Conservation (phyloP, 2,888 invertebrate species). For the Mayetiola destructor region DNA sequence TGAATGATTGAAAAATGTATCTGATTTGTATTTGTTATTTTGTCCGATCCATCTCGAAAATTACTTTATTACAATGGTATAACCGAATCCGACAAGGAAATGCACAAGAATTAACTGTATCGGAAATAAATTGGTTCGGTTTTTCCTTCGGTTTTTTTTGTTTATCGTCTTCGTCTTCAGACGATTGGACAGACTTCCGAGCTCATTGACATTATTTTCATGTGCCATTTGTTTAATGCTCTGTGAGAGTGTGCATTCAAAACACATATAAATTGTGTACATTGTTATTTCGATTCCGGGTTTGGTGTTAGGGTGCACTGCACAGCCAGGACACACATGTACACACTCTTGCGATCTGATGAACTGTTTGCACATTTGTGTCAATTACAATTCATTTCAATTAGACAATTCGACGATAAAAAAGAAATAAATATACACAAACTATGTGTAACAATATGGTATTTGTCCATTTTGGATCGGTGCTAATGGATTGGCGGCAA, state of each 20-base stretch:
- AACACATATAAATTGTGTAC: slow-evolving; percentile 12
- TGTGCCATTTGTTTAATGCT: slow-evolving; percentile 13
- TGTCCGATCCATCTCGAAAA: background rate
- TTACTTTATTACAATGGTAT: slow-evolving; percentile 10
- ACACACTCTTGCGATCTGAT: too few species aligned
- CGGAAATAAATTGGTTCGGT: slow-evolving; percentile 12
- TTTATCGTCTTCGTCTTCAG: too few species aligned
- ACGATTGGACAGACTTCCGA: too few species aligned
- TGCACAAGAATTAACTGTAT: background rate
- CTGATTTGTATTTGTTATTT: slow-evolving; percentile 6
- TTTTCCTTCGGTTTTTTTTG: too few species aligned
- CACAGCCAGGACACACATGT: background rate
- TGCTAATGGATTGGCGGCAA: slow-evolving; percentile 9
- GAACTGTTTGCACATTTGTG: too few species aligned
- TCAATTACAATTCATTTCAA: slow-evolving; percentile 11
- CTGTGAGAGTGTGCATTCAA: too few species aligned
- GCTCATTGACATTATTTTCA: too few species aligned
- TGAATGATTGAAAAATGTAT: too few species aligned
- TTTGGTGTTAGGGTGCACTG: background rate
- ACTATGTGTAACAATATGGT: too few species aligned
- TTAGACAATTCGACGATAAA: background rate
- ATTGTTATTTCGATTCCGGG: slow-evolving; percentile 7
- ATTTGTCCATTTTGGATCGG: background rate
- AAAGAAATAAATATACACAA: slow-evolving; percentile 5
- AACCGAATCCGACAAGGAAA: background rate